Base-by-base conservation (phyloP, 2,113 vertebrate species). In the Gasterosteus aculeatus region DNA sequence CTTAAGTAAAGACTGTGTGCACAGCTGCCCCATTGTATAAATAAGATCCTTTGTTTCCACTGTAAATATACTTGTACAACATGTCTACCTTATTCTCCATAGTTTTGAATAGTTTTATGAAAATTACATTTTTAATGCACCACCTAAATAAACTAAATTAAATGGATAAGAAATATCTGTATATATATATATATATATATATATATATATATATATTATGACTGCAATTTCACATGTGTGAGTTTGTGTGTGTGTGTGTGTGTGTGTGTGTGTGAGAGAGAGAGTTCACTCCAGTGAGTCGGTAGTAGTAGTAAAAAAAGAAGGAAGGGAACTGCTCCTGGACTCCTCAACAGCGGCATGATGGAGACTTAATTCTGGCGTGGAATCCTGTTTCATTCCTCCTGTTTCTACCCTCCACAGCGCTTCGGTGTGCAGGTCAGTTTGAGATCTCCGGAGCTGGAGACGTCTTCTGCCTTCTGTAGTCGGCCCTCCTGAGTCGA, bases 401-500 rank as follows among this genome's bases (percentile, higher is more conserved):
- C 11, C 31, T 63, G 56, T 77, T 47, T 70, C 22, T 64, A 1
- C 31, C 18, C 26, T 74, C 49, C 39, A 26, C 62, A 58, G 14
- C 41, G 46, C 63, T 42, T 69, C 63, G 19, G 18, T 26, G 77
- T 66, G 54, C 70, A 77, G 87, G 57, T 81, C 86, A 65, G 53
- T 42, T 35, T 54, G 49, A 59, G 77, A 66, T 60, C 70, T 10
- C 56, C 64, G 80, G 83, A 84, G 69, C 72, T 16, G 38, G 39
- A 65, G 41, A 73, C 77, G 66, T 56, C 82, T 65, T 53, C 70
- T 49, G 77, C 53, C 79, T 67, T 53, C 63, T 68, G 77, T 84
- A 86, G 82, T 89, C 83, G 86, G 78, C 58, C 87, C 85, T 81
- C 79, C 82, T 69, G 86, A 91, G 88, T 93, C 85, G 82, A 93